Conservation (phyloP, 2,888 invertebrate species). For the Hydrotaea diabolus region DNA sequence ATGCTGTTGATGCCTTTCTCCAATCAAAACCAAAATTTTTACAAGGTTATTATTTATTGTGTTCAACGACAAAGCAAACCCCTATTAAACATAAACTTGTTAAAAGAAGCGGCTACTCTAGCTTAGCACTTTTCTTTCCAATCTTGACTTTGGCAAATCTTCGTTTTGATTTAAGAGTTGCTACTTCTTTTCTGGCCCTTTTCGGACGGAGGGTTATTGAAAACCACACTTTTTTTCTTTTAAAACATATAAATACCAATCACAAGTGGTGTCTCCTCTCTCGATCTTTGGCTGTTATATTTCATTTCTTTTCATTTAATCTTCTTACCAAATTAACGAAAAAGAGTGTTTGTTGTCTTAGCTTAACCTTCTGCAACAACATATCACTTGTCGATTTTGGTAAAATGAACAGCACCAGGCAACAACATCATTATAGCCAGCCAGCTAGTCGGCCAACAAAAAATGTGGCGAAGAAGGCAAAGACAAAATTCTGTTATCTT, state of each 20-base stretch:
- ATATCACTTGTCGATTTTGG: not conserved
- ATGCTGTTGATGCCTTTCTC: too few species aligned
- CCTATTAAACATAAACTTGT: too few species aligned
- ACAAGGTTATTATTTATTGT: too few species aligned
- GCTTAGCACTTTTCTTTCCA: not conserved
- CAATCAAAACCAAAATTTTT: too few species aligned
- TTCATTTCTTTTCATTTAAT: constrained; percentile 26
- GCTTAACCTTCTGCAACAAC: constrained; percentile 19
- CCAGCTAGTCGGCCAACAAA: constrained; percentile 1
- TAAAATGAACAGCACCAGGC: constrained; percentile 23
- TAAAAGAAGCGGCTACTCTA: not conserved
- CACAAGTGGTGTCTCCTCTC: constrained; percentile 1
- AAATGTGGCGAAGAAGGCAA: constrained; percentile 4
- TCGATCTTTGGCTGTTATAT: not conserved
- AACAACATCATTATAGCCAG: constrained; percentile 4
- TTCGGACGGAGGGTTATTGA: not conserved
- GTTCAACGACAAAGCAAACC: too few species aligned
- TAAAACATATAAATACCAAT: constrained; percentile 4
- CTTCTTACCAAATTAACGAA: constrained; percentile 35
- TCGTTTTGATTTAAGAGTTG: not conserved
- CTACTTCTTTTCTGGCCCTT: not conserved
- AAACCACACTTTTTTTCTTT: not conserved
- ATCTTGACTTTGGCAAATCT: not conserved
- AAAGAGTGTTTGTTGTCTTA: constrained; percentile 1
- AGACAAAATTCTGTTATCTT: constrained; percentile 22